Evolutionary conservation across 2,113 vertebrate genomes (phyloP), one percentile per base, ranked within the genome.

Genomic region (Erpornis zantholeuca): DNA sequence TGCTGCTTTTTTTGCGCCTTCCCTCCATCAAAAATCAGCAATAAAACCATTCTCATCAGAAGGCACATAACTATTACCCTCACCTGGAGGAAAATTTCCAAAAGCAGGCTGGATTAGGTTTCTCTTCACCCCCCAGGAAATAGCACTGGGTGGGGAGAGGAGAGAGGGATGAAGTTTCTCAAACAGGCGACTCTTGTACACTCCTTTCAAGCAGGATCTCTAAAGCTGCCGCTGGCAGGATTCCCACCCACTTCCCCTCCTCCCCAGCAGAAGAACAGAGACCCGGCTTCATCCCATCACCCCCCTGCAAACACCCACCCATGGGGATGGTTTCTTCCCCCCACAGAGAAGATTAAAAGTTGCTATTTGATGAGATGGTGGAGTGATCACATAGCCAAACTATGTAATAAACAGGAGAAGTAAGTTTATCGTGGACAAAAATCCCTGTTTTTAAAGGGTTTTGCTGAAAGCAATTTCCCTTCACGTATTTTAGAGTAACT

Each of bases 261-360:
- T 35, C 33, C 44, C 90, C 40, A 49, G 89, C 77, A 45, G 21
- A 20, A 18, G 87, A 56, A 71, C 83, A 91, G 15, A 65, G 83
- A 20, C 21, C 25, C 0, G 0, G 65, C 61, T 77, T 24, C 45
- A 49, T 52, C n/a, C 53, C 19, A 1, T 0, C 76, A 7, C 59
- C 31, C 7, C 24, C 3, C 77, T 29, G 27, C 1, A 0, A 28
- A 33, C 82, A 59, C 31, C 47, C 54, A 69, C 45, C 71, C 61
- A 1, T 0, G 10, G 0, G 1, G 21, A 10, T 2, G 12, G 33
- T 2, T 1, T 0, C 8, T 11, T 2, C 2, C 9, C 57, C 25
- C 17, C 42, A 9, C 7, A 8, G 0, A 57, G 16, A 15, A 14
- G 40, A 38, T 22, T 52, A 0, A 8, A 81, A 36, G 3, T 4